Evolutionary conservation across 2,797 vertebrate species (phyloP).

Genomic region (Pangasius mekongensis): DNA sequence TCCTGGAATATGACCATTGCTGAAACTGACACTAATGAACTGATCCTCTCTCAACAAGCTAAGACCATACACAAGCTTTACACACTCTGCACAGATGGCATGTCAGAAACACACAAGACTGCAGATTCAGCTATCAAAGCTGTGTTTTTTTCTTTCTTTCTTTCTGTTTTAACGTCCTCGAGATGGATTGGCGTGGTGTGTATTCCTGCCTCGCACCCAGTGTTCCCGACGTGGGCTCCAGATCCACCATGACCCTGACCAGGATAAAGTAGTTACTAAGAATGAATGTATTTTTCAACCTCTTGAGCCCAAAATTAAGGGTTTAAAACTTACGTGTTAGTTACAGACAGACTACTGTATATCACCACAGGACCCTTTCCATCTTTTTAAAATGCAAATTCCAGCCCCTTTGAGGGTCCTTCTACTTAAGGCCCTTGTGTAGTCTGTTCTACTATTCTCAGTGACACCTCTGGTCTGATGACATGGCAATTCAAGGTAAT

Average conservation of each 20-base stretch:
- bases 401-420: background rate
- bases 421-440: background rate
- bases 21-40: conserved; percentile 21
- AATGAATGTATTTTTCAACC: background rate
- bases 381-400: background rate
- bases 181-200: background rate
- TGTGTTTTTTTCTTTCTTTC: background rate
- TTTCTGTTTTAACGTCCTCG: background rate
- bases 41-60: background rate
- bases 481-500: background rate
- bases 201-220: background rate
- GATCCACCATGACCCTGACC: background rate
- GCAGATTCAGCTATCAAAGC: background rate
- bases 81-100: background rate
- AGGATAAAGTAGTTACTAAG: background rate
- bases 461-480: background rate
- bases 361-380: background rate
- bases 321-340: background rate
- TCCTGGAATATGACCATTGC: background rate
- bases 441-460: background rate
- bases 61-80: conserved; percentile 5
- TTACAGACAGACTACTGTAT: background rate
- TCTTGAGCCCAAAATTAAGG: background rate
- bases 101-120: background rate
- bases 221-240: background rate